Percentiles rank a stretch among this genome's conserved stretches.
Conservation (phyloP, 2,888 invertebrate genomes). For the Troides oblongomaculatus region DNA sequence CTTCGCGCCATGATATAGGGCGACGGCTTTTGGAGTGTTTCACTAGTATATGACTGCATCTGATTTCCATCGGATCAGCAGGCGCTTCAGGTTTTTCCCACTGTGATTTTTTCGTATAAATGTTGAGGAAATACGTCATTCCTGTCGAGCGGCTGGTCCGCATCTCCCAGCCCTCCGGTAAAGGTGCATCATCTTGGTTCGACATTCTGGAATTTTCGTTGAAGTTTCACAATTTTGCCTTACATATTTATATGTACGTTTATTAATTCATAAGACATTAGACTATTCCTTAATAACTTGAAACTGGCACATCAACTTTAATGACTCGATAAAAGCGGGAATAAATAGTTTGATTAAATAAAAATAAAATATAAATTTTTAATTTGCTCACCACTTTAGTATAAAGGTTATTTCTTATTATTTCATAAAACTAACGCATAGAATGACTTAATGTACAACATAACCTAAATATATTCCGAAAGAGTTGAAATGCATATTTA, state of each 20-base stretch:
- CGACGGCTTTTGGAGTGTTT: constrained; percentile 95
- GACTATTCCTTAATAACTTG: background rate
- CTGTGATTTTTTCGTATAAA: constrained; percentile 97
- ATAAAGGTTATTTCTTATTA: background rate
- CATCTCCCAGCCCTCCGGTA: constrained; percentile 97
- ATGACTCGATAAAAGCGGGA: background rate
- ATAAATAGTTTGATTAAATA: background rate
- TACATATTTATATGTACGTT: constrained; percentile 1
- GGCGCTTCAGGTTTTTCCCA: constrained; percentile 96
- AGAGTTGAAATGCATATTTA: background rate
- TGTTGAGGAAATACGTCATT: constrained; percentile 95
- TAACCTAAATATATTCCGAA: background rate
- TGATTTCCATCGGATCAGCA: constrained; percentile 86
- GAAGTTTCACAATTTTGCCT: constrained; percentile 28
- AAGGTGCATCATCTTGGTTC: constrained; percentile 69
- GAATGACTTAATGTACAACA: background rate
- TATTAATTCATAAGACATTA: background rate
- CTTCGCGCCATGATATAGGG: constrained; percentile 97
- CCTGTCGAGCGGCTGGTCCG: constrained; percentile 92
- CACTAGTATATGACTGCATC: constrained; percentile 96
- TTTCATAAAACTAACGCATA: background rate
- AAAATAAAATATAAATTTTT: background rate
- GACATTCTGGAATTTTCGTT: constrained; percentile 67
- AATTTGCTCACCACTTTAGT: constrained; percentile 14
- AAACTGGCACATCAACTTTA: background rate